Base-by-base conservation (phyloP, 2,797 vertebrate species). In the Buphagus erythrorhynchus region DNA sequence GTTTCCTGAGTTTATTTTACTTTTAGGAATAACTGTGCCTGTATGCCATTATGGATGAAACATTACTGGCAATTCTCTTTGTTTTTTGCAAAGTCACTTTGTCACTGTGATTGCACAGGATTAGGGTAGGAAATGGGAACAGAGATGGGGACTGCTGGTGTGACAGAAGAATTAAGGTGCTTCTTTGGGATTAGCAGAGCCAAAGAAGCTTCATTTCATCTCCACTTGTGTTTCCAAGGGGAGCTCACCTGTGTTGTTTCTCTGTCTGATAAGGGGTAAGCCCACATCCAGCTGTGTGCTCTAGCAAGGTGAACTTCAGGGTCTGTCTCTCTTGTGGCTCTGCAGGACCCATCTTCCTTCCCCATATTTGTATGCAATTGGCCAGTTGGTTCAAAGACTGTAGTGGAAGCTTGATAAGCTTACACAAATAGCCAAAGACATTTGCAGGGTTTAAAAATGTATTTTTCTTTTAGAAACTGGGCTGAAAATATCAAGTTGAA, bases 41-140 rank as follows among this genome's bases (percentile, higher is more conserved):
- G 0, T 52, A 38, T 62, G 16, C 18, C 31, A 6, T 42, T 45
- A 14, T 12, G 16, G 40, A 36, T 62, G 38, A 79, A 74, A 75
- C 89, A 62, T 40, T 28, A 31, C 29, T 1, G 0, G 25, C 4
- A 13, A 24, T 62, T 66, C n/a, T 28, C 25, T 46, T 42, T 0
- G 1, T 3, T 5, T 45, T 71, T 45, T 91, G 14, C 13, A 6
- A 52, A 76, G 11, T 77, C 3, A 0, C n/a, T 52, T 36, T 46
- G 62, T 65, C 31, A 10, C 8, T 74, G 35, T 54, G 20, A 16
- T 74, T 2, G 0, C 29, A 16, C 1, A 6, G 31, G 20, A 65
- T 4, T 6, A 3, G 24, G 26, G 18, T 43, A 42, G 25, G 49
- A 42, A 42, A 36, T 46, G 10, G 35, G 14, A 75, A 24, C 0